Conservation (phyloP, 2,888 invertebrate species). For the Athetis lepigone region DNA sequence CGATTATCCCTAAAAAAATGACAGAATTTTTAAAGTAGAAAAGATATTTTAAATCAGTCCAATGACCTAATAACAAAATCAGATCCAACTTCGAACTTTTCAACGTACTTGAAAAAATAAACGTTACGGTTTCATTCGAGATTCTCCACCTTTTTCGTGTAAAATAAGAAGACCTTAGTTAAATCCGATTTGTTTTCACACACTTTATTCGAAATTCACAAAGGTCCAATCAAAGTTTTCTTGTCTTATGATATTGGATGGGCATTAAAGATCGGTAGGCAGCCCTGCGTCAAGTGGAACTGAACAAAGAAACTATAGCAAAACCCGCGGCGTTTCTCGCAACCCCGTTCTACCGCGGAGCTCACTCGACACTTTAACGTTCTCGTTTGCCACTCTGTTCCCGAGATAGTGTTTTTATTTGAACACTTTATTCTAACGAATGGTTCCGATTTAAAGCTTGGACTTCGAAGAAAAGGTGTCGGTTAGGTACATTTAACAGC, state of each 20-base stretch:
- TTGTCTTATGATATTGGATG: slow-evolving; percentile 20
- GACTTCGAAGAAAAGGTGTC: slow-evolving; percentile 9
- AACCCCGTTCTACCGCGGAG: slow-evolving; percentile 23
- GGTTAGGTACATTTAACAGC: not conserved
- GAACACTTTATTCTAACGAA: slow-evolving; percentile 27
- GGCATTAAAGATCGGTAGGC: slow-evolving; percentile 19
- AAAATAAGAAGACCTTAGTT: slow-evolving; percentile 5
- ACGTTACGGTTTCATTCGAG: not conserved
- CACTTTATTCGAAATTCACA: slow-evolving; percentile 15
- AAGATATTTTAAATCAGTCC: too few relatives aligned
- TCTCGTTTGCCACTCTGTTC: slow-evolving; percentile 38
- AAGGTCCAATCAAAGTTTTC: slow-evolving; percentile 46
- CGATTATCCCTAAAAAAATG: not conserved
- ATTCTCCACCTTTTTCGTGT: not conserved
- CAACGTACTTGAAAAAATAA: not conserved
- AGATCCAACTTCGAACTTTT: not conserved
- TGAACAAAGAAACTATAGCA: slow-evolving; percentile 45
- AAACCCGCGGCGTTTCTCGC: slow-evolving; percentile 37
- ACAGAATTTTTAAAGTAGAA: too few relatives aligned
- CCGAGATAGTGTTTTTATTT: slow-evolving; percentile 45
- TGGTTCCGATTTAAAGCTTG: slow-evolving; percentile 42
- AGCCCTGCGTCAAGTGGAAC: slow-evolving; percentile 44
- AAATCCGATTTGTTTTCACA: slow-evolving; percentile 2
- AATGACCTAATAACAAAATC: not conserved
- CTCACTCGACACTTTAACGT: slow-evolving; percentile 46